These are phyloP conservation scores for Sorex fumeus DNA, from an alignment of 2,113 vertebrate species.

Conservation along the genomic window DNA sequence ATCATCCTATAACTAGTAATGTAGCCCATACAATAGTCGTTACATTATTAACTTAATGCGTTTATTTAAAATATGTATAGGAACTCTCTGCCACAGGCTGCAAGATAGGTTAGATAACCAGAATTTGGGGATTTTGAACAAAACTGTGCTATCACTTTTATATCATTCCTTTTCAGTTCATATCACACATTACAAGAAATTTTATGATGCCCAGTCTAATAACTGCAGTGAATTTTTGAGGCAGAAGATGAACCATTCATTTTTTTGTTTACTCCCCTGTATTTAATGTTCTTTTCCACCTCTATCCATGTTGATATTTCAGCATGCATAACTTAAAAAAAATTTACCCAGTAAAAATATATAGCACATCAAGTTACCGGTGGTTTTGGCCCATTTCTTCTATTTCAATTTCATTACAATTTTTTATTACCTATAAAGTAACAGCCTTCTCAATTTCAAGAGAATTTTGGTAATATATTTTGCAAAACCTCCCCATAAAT, in stretches of 20 bases:
- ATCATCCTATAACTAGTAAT: neutral
- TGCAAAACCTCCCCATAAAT: conserved; percentile 51
- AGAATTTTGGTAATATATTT: conserved; percentile 61
- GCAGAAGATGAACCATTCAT: neutral
- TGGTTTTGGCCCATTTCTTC: conserved; percentile 27
- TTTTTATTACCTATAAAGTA: conserved; percentile 65
- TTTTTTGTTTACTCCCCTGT: conserved; percentile 29
- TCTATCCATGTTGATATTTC: conserved; percentile 43
- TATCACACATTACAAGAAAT: conserved; percentile 6
- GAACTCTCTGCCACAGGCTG: neutral
- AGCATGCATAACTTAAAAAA: conserved; percentile 20
- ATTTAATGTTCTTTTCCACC: conserved; percentile 13
- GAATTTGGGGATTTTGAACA: conserved; percentile 10
- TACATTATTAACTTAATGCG: neutral
- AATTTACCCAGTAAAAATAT: conserved; percentile 40
- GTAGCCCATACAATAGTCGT: neutral
- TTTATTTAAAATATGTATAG: neutral
- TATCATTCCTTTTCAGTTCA: neutral
- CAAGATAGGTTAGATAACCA: neutral
- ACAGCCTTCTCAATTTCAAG: conserved; percentile 51
- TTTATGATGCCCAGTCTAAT: neutral
- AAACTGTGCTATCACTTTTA: conserved; percentile 15
- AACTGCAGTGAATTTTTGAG: conserved; percentile 18
- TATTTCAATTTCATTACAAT: conserved; percentile 37
- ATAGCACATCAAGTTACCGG: neutral